These are phyloP conservation scores for Macaca nemestrina DNA, from an alignment of 2,113 vertebrate species.

Conservation along the genomic window DNA sequence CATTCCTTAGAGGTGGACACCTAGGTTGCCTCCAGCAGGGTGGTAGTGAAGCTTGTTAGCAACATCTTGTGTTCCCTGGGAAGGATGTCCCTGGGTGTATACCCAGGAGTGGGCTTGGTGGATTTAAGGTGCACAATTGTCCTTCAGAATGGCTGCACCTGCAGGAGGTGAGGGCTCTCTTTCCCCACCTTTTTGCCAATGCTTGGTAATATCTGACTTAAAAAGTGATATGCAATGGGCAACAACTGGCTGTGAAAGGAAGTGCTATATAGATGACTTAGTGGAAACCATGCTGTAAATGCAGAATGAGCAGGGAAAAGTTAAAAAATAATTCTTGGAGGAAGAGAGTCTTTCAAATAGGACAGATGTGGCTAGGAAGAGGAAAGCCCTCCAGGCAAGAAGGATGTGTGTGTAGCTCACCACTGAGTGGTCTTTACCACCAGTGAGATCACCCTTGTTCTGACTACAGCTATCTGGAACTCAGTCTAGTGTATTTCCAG, in stretches of 20 bases:
- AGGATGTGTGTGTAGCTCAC: neutral
- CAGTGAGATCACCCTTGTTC: neutral
- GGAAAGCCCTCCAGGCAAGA: neutral
- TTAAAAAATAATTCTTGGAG: constrained; percentile 5
- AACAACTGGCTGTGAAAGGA: neutral
- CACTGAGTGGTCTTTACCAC: neutral
- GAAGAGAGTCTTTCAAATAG: neutral
- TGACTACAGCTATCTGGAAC: neutral
- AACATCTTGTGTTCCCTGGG: neutral
- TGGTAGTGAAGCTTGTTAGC: neutral
- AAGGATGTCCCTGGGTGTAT: neutral
- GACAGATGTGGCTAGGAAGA: neutral
- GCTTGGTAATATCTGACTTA: neutral
- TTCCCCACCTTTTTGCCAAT: neutral
- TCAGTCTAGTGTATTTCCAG: neutral
- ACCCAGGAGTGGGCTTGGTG: neutral
- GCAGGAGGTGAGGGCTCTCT: neutral
- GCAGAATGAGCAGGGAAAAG: neutral
- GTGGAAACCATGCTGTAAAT: neutral
- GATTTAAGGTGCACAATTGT: neutral
- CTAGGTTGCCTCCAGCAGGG: neutral
- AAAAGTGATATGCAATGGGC: neutral
- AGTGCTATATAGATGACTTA: neutral
- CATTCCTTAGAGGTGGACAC: neutral
- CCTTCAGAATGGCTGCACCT: neutral